Conservation (phyloP, 2,113 vertebrate genomes). For the Phalacrocorax brasilianus region DNA sequence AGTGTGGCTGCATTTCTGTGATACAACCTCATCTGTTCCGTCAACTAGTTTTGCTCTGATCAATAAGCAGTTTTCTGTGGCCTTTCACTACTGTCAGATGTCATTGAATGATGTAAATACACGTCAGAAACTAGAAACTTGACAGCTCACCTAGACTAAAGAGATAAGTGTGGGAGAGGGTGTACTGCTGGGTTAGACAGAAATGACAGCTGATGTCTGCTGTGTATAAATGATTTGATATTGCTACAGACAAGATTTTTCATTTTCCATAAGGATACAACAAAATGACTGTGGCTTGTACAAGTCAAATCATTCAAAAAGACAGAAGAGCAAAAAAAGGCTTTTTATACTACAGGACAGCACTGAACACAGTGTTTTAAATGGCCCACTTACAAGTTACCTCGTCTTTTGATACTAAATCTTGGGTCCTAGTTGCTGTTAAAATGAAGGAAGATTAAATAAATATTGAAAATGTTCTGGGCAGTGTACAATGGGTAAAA, state of each 20-base stretch:
- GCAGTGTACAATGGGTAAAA: not conserved
- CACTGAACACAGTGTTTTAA: not conserved
- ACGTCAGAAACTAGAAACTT: slow-evolving; percentile 92
- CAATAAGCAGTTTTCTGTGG: slow-evolving; percentile 97
- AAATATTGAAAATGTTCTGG: not conserved
- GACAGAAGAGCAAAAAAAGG: not conserved
- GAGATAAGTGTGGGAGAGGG: slow-evolving; percentile 2
- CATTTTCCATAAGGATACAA: slow-evolving; percentile 6
- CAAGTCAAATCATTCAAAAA: slow-evolving; percentile 24
- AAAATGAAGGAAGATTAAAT: not conserved
- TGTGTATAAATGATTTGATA: slow-evolving; percentile 59
- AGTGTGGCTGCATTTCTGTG: slow-evolving; percentile 77
- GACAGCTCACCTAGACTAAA: slow-evolving; percentile 86
- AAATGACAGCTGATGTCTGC: slow-evolving; percentile 79
- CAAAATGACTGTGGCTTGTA: not conserved
- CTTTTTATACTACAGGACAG: not conserved
- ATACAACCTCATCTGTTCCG: slow-evolving; percentile 92
- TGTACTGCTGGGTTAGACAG: slow-evolving; percentile 66
- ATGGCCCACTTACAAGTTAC: not conserved
- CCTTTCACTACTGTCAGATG: slow-evolving; percentile 95
- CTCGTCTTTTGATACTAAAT: not conserved
- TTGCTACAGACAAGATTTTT: slow-evolving; percentile 53
- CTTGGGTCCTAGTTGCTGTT: not conserved
- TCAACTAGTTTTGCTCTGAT: slow-evolving; percentile 95
- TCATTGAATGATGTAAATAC: slow-evolving; percentile 92